Evolutionary conservation across 2,888 invertebrate species (phyloP).

Genomic region (Orchestes rusci): DNA sequence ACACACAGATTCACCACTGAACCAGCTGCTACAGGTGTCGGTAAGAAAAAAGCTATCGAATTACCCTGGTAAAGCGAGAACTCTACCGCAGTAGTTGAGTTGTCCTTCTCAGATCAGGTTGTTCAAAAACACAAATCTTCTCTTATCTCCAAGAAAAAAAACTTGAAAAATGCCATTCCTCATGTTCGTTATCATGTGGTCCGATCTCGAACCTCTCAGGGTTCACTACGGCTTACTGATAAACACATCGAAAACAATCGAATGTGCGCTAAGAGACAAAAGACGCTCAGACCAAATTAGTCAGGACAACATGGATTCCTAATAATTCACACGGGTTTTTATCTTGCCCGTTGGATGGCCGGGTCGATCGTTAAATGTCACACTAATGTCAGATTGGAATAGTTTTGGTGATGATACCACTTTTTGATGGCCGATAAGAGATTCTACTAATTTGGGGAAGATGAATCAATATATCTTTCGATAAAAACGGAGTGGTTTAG

Average conservation of each 20-base stretch:
- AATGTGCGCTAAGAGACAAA: conserved; percentile 39
- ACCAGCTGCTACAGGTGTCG: no score
- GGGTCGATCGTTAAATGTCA: conserved; percentile 40
- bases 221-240: conserved; percentile 40
- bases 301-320: conserved; percentile 40
- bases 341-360: conserved; percentile 26
- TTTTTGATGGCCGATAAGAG: conserved; percentile 16
- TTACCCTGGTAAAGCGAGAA: conserved; percentile 11
- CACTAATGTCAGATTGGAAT: conserved; percentile 38
- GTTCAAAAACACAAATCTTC: conserved; percentile 21
- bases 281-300: conserved; percentile 42
- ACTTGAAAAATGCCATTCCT: conserved; percentile 38
- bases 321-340: conserved; percentile 39
- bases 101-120: conserved; percentile 17
- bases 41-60: no score
- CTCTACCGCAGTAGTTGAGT: conserved; percentile 20
- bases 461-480: conserved; percentile 14
- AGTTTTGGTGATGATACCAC: conserved; percentile 17
- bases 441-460: conserved; percentile 10
- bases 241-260: conserved; percentile 41
- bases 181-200: conserved; percentile 31
- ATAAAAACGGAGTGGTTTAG: no score
- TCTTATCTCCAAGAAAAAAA: conserved; percentile 21
- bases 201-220: conserved; percentile 38
- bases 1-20: no score